phyloP scores from a whole-genome alignment of 2,113 vertebrate genomes.

The Poeciliopsis prolifica region DNA sequence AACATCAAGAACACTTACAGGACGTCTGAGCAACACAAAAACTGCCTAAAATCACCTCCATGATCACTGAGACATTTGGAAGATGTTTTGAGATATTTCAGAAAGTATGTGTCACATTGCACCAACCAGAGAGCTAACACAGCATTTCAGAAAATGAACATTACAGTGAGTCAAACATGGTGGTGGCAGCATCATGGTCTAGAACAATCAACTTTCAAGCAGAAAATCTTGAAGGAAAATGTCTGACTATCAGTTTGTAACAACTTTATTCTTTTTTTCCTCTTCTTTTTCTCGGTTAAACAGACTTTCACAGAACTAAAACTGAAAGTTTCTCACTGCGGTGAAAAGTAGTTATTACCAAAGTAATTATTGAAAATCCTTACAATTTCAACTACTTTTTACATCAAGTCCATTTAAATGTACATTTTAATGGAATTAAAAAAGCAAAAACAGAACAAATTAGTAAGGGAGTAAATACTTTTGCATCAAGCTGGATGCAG shows the following conservation, averaged over 20 bases:
- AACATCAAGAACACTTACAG: background rate
- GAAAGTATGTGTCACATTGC: too few species aligned
- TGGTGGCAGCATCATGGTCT: background rate
- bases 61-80: too few species aligned
- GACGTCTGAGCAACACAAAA: too few species aligned
- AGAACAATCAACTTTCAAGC: background rate
- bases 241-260: background rate
- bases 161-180: background rate
- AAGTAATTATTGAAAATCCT: background rate
- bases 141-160: background rate
- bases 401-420: too few species aligned
- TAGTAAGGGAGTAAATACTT: background rate
- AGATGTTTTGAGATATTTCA: too few species aligned
- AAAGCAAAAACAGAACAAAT: background rate
- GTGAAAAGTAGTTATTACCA: background rate
- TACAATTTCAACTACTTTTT: background rate
- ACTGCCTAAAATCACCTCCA: too few species aligned
- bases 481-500: background rate
- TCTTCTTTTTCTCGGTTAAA: background rate
- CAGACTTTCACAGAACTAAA: background rate
- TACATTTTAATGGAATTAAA: background rate
- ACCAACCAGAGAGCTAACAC: background rate
- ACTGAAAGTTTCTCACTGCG: background rate
- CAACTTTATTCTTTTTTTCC: too few species aligned
- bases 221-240: background rate